These are phyloP conservation scores for Rhinogobius similis DNA, from an alignment of 2,113 vertebrate genomes.

Conservation along the genomic window DNA sequence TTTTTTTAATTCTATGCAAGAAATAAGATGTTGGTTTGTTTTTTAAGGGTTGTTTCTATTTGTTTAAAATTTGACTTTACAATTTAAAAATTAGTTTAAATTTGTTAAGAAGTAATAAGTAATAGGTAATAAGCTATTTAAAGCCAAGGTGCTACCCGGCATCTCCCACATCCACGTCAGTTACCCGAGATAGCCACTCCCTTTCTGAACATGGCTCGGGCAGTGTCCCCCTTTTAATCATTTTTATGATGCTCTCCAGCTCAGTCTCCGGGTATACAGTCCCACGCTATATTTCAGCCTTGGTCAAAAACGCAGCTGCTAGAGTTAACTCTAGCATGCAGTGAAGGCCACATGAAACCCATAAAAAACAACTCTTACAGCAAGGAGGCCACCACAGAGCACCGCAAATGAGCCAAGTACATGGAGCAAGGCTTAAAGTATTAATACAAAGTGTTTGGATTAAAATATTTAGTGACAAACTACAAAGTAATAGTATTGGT, in stretches of 20 bases:
- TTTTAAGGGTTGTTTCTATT: too few relatives aligned
- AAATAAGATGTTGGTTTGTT: not conserved
- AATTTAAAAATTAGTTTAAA: too few relatives aligned
- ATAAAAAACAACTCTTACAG: conserved; percentile 51
- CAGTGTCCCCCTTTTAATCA: conserved; percentile 38
- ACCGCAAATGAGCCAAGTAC: conserved; percentile 21
- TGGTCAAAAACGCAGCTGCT: conserved; percentile 53
- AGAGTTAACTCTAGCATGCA: conserved; percentile 40
- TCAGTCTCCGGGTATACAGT: conserved; percentile 26
- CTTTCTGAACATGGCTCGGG: conserved; percentile 38
- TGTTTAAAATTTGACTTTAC: too few relatives aligned
- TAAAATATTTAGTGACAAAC: conserved; percentile 1
- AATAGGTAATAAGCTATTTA: conserved; percentile 24
- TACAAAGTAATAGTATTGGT: not conserved
- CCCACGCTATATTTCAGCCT: conserved; percentile 45
- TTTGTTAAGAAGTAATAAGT: not conserved
- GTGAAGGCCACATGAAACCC: conserved; percentile 42
- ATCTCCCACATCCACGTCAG: not conserved
- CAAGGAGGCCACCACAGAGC: conserved; percentile 8
- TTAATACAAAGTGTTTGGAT: conserved; percentile 1
- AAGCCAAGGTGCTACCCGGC: conserved; percentile 13
- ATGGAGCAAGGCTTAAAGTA: conserved; percentile 26
- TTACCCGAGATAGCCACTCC: conserved; percentile 33
- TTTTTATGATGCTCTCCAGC: conserved; percentile 53
- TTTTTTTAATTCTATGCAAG: too few relatives aligned